phyloP scores from a whole-genome alignment of 2,113 vertebrate genomes.

The Bombycilla garrulus region DNA sequence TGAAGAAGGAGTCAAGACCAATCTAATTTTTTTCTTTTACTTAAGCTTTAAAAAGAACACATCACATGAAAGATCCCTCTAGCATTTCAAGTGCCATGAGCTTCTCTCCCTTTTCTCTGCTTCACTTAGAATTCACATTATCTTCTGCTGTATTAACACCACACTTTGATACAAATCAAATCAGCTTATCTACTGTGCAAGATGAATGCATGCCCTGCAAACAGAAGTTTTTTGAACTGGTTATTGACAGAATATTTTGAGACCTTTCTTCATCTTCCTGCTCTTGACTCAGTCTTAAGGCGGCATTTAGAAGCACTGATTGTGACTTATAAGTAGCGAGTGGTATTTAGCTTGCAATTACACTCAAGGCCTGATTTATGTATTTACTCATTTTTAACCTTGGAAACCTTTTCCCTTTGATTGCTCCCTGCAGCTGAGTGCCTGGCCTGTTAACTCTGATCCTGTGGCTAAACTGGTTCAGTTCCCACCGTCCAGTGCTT shows the following conservation, averaged over 20 bases:
- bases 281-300: background rate
- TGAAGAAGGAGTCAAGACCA: background rate
- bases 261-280: background rate
- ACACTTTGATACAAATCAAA: background rate
- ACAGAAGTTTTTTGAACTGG: background rate
- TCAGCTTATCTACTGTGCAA: background rate
- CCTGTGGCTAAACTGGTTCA: background rate
- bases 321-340: background rate
- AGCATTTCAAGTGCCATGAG: background rate
- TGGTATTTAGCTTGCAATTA: background rate
- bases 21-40: background rate
- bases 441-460: background rate
- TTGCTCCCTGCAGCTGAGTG: background rate
- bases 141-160: background rate
- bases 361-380: background rate
- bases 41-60: background rate
- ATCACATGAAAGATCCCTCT: background rate
- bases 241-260: background rate
- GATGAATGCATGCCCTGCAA: background rate
- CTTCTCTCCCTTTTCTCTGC: background rate
- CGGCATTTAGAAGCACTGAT: background rate
- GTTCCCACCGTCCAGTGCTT: background rate
- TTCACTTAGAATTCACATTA: background rate
- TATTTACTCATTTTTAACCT: background rate
- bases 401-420: background rate